Base-by-base conservation (phyloP, 1,140 invertebrate genomes). In the Trialeurodes vaporariorum region DNA sequence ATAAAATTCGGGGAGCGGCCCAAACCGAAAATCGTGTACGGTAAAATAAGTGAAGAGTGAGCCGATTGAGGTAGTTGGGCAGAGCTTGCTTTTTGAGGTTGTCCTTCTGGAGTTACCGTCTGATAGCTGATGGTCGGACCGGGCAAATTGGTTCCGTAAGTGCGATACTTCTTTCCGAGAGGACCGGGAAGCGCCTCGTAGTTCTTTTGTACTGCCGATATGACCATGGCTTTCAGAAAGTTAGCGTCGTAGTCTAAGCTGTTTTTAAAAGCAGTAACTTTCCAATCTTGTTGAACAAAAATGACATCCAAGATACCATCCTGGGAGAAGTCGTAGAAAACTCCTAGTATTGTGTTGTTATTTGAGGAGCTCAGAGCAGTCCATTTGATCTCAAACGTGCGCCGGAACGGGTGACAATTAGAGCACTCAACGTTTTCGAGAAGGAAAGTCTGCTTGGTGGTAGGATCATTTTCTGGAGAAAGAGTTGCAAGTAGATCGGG, bases 1-100 rank as follows among this genome's bases (percentile, higher is more conserved):
- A 99, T 89, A 81, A 98, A 99, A 79, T 99, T 98, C 1, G 96
- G 96, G 24, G 94, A 96, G 69, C 93, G 86, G 21, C 96, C 96
- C 1, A 99, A 80, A 5, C 97, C 97, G 79, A 98, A 98, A 59
- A 96, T 88, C 0, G 89, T 90, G 77, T 95, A 99, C 0, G 97
- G 96, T 59, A 97, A 78, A 78, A 96, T 93, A 21, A 99, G 81
- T 2, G 93, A 86, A 75, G 91, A 91, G 75, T 98, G 90, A 0
- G 94, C 90, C 24, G 93, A 93, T 77, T 98, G 94, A 0, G 94
- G 87, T 26, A 98, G 75, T 78, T 99, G 96, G 0, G 91, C 88
- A 27, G 90, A 87, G 27, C 87, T 85, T 23, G 89, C 89, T 65
- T 82, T 85, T 68, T 89, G 83, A 22, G 83, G 82, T 61, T 84